Percentiles rank a stretch among this genome's conserved stretches.
phyloP scores from a whole-genome alignment of 2,113 vertebrate genomes.

The Bos javanicus region DNA sequence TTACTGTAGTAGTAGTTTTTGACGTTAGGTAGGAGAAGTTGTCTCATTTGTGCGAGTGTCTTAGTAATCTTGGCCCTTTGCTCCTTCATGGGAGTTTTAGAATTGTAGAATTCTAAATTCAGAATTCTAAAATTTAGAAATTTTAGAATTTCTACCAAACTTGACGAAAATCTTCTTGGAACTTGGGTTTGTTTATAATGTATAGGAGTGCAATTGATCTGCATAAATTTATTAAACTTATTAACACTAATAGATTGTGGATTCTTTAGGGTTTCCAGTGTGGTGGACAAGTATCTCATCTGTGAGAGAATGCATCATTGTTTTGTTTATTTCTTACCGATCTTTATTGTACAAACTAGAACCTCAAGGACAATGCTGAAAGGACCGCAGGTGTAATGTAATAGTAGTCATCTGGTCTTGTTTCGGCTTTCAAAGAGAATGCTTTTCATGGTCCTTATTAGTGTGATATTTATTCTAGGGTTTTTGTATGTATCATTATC shows the following conservation, averaged over 20 bases:
- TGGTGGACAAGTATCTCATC: not conserved
- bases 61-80: not conserved
- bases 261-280: not conserved
- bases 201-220: not conserved
- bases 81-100: not conserved
- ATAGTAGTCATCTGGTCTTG: not conserved
- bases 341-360: not conserved
- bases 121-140: no score
- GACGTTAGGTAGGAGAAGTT: not conserved
- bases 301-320: not conserved
- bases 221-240: not conserved
- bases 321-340: not conserved
- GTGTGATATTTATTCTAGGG: not conserved
- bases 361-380: not conserved
- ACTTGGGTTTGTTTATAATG: not conserved
- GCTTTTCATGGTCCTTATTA: not conserved
- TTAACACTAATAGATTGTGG: not conserved
- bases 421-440: not conserved
- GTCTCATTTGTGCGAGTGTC: not conserved
- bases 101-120: not conserved
- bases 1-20: not conserved
- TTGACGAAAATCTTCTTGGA: not conserved
- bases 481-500: not conserved
- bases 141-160: not conserved
- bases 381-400: not conserved